Percentiles rank a stretch among this genome's conserved stretches.
These are phyloP conservation scores for Ptilonorhynchus violaceus DNA, from an alignment of 2,113 vertebrate species.

Conservation along the genomic window DNA sequence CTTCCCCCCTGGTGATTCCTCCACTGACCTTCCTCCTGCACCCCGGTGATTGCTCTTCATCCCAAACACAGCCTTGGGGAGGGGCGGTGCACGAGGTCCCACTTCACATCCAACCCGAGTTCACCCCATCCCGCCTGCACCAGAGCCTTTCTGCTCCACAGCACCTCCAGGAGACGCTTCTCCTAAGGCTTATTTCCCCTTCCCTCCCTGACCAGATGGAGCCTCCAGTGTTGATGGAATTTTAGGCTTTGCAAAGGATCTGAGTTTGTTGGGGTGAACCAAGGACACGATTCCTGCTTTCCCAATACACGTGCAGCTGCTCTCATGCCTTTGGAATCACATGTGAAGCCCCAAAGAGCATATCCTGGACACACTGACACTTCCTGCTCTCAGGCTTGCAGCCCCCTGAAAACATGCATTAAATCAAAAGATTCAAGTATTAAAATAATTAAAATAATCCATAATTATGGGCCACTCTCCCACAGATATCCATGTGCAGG, in stretches of 20 bases:
- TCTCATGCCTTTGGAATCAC: fast-evolving
- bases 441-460: not conserved
- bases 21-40: no score
- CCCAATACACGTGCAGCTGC: not conserved
- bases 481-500: not conserved
- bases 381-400: not conserved
- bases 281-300: not conserved
- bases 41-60: no score
- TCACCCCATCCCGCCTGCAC: not conserved
- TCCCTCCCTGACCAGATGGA: not conserved
- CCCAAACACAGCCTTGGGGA: not conserved
- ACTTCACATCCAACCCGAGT: not conserved
- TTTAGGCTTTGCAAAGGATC: not conserved
- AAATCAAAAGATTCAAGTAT: not conserved
- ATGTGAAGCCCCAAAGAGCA: not conserved
- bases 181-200: not conserved
- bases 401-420: not conserved
- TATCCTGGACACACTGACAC: not conserved
- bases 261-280: not conserved
- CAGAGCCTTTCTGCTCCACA: not conserved
- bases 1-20: no score
- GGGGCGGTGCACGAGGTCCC: not conserved
- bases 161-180: not conserved
- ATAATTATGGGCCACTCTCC: not conserved
- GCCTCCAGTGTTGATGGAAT: not conserved